Base-by-base conservation (phyloP, 2,888 invertebrate species). In the Gasteruption jaculator region DNA sequence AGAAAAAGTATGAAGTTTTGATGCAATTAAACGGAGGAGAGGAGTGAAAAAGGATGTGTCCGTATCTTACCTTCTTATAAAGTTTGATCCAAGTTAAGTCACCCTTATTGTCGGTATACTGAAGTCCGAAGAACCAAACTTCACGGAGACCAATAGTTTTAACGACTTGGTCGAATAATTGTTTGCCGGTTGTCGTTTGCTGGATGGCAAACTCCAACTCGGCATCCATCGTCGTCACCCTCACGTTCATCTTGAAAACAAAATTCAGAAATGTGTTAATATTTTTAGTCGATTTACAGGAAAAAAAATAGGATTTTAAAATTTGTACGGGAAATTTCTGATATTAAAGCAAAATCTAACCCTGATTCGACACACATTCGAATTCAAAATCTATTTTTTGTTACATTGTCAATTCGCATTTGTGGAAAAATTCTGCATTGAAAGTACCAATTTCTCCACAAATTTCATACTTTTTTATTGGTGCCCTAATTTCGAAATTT, bases 191-290 rank as follows among this genome's bases (percentile, higher is more conserved):
- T 64, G 99, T 99, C 71, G 91, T 94, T 73, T 91, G 91, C 83
- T 97, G 97, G 84, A 99, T 99, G 76, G 96, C 94, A 82, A 99
- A 99, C 84, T 99, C 97, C 86, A 99, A 82, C 82, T 99, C 99
- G 75, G 99, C 97, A 81, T 99, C 99, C 96, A 99, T 97, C 73
- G 97, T 97, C 75, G 94, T 96, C 80, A 99, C 99, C 76, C 97
- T 90, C 72, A 99, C 97, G 83, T 97, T 97, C 83, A 97, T 91
- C 91, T 92, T 75, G n/a, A n/a, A n/a, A n/a, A n/a, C n/a, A n/a
- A n/a, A n/a, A n/a, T n/a, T n/a, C n/a, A n/a, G n/a, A n/a, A n/a
- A n/a, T n/a, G n/a, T n/a, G n/a, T n/a, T n/a, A n/a, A n/a, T n/a
- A n/a, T n/a, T n/a, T n/a, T n/a, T n/a, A n/a, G n/a, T n/a, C n/a